Conservation (phyloP, 2,113 vertebrate species). For the Smithornis capensis region DNA sequence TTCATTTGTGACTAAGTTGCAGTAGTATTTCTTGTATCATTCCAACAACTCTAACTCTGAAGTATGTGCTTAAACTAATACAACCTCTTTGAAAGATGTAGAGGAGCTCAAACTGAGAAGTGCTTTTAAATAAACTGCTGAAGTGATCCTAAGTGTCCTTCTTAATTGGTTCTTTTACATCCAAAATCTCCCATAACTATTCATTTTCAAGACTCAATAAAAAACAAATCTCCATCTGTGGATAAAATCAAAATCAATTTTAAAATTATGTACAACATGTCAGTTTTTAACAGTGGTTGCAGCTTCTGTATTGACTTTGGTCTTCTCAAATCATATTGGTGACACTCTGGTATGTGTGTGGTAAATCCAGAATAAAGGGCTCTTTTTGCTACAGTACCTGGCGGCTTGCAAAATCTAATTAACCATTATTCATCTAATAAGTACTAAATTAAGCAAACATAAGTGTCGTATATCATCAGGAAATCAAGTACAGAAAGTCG, state of each 20-base stretch:
- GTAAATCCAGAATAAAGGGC: neutral
- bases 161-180: neutral
- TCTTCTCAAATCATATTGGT: neutral
- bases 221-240: neutral
- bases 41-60: neutral
- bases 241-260: neutral
- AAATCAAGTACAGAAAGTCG: constrained; percentile 14
- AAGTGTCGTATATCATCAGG: constrained; percentile 9
- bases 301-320: neutral
- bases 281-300: neutral
- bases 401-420: constrained; percentile 32
- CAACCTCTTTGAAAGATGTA: neutral
- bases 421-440: constrained; percentile 29
- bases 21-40: neutral
- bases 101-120: neutral
- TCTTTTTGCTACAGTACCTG: neutral
- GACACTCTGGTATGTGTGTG: neutral
- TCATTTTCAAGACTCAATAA: neutral
- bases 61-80: neutral
- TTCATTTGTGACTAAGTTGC: neutral
- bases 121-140: neutral
- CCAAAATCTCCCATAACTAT: neutral
- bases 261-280: neutral
- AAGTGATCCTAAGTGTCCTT: neutral
- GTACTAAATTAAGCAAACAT: constrained; percentile 21